Evolutionary conservation across 2,888 invertebrate species (phyloP), one percentile per base, ranked within the genome.

Genomic region (Microctonus hyperodae): DNA sequence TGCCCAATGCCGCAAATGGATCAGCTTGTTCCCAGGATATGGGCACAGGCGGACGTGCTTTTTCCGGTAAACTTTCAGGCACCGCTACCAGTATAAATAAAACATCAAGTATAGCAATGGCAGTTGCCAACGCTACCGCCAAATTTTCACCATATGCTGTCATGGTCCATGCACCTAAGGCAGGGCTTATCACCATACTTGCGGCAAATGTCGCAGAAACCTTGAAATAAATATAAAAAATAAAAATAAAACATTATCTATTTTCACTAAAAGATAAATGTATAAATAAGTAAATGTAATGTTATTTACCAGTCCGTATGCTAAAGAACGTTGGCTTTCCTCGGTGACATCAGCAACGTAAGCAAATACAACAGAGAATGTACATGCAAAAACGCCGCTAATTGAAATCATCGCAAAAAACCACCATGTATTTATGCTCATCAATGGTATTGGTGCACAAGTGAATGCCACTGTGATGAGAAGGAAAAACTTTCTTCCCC

Each of bases 391-490:
- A 75, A 98, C 93, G 70, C 99, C 99, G 76, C 97, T 97, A 84
- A 99, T 95, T 83, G 97, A 97, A 86, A 98, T 96, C 93, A 98
- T 95, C 68, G 98, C 97, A 86, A 99, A 99, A 86, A 98, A 99
- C 97, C 97, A 98, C 96, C 96, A 98, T 58, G 98, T 97, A 87
- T 98, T 98, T 83, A 99, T 93, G 80, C 95, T 96, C 96, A 99
- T 98, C 70, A 99, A 88, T 64, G 99, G 99, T 83, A 99, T 98
- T 62, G 99, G 99, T 76, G 95, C 94, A 86, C 99, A 99, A 44
- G 99, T 99, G 86, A 98, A 98, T 86, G 98, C 96, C 79, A 98
- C 98, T 60, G 98, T 98, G 80, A 99, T 92, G 73, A 99, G 89
- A 69, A 99, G 90, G 87, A 98, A 98, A 84, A 98, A 93, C 86